Evolutionary conservation across 2,888 invertebrate species (phyloP), one percentile per base, ranked within the genome.

Genomic region (Ormia ochracea): DNA sequence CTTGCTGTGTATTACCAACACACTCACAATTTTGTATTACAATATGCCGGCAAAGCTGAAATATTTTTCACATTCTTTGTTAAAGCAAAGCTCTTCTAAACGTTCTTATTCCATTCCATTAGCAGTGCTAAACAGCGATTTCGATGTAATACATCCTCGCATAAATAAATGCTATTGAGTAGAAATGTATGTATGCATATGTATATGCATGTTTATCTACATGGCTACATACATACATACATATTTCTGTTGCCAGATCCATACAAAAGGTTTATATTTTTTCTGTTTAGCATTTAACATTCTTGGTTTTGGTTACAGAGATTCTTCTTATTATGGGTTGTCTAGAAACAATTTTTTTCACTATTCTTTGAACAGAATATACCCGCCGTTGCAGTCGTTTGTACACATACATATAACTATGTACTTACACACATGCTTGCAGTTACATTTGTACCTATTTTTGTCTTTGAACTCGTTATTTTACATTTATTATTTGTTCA

Each of bases 401-500:
- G 5, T 26, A 17, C n/a, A n/a, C n/a, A 10, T 14, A n/a, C 0
- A 58, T 14, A 3, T 48, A 63, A 21, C 17, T 41, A 3, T 59
- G 17, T 17, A 21, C 3, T 9, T 69, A 45, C 1, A 14, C 17
- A 10, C 26, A 31, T 52, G 31, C 31, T 17, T 48, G 7, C n/a
- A n/a, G n/a, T n/a, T n/a, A n/a, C n/a, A n/a, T 41, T 23, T 26
- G 9, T 50, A 59, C 52, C 69, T 59, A 58, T 72, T 76, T 65
- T 68, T 68, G 76, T 76, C 72, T 80, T 76, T 80, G 76, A 80
- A 80, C 80, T 80, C 76, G 76, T 80, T 80, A 56, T 61, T 41
- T 70, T 61, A 76, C 72, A 76, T 80, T 73, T 80, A 76, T 80
- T 80, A 80, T 80, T 80, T 80, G 76, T 80, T 76, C 80, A 80